Base-by-base conservation (phyloP, 1,140 invertebrate genomes). In the Neomicropteryx cornuta region DNA sequence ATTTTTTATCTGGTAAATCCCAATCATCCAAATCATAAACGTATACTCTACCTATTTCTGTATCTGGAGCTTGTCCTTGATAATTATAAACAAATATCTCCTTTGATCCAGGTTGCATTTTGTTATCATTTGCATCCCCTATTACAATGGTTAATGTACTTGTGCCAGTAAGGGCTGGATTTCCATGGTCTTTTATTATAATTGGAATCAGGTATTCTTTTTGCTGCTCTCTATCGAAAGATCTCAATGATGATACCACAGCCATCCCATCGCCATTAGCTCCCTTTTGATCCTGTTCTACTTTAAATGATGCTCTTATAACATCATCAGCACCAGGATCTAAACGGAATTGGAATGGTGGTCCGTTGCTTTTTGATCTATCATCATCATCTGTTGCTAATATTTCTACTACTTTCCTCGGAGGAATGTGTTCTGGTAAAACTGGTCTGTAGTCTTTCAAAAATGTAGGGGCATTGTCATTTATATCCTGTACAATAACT, bases 1-100 rank as follows among this genome's bases (percentile, higher is more conserved):
- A 98, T 51, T 89, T 91, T 56, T 98, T 98, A 56, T 97, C 93
- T 0, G 87, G 86, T 42, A 95, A 60, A 71, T 98, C 94, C 93
- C 92, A 97, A 56, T 97, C 94, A 60, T 98, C 94, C 29, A 91
- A 65, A 68, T 98, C 94, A 57, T 92, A 89, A 0, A 96, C 91
- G 58, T 97, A 95, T 2, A 97, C 93, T 42, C 89, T 72, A 18
- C 95, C 94, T 43, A 98, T 92, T 60, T 88, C 86, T 0, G 89
- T 91, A 47, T 93, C 84, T 2, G 87, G 88, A 43, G 87, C 83
- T 63, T 89, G 81, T 32, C 89, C 87, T 79, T 93, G 73, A 39
- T 95, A 97, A 62, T 95, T 97, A 61, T 97, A 97, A 0, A 96
- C 89, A 57, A 94, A 86, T 46, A 97, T 96, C 42, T 95, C 88